Conservation (phyloP, 1,140 invertebrate species). For the Agrypnia vestita region DNA sequence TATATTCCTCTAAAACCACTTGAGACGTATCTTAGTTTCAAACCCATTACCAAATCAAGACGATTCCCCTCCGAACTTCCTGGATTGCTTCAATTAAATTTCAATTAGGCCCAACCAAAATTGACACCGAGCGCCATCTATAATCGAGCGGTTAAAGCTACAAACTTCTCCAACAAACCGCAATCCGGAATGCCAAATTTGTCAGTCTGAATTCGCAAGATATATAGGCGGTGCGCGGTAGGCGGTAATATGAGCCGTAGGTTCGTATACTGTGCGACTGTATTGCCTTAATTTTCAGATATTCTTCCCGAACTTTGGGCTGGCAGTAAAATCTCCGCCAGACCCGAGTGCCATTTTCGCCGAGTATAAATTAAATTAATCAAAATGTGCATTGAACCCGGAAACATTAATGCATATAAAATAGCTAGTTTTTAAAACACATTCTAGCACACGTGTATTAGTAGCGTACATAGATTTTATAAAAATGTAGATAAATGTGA, state of each 20-base stretch:
- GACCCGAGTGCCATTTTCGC: not conserved
- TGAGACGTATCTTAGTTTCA: not conserved
- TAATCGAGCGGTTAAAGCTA: constrained; percentile 40
- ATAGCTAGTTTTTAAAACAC: too few relatives aligned
- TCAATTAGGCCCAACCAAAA: constrained; percentile 25
- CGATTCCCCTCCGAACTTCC: not conserved
- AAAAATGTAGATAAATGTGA: too few relatives aligned
- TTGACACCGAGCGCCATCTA: constrained; percentile 38
- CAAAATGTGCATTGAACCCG: too few relatives aligned
- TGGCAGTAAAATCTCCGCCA: not conserved
- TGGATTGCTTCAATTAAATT: constrained; percentile 28
- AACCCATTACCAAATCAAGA: not conserved
- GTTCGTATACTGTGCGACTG: constrained; percentile 43
- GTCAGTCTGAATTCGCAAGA: constrained; percentile 27
- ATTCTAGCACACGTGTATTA: too few relatives aligned
- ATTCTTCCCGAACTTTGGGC: constrained; percentile 32
- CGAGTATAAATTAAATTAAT: not conserved
- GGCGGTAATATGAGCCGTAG: constrained; percentile 17
- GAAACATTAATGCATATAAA: too few relatives aligned
- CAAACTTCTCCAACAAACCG: constrained; percentile 37
- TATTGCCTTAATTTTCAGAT: constrained; percentile 58
- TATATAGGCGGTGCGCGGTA: constrained; percentile 15
- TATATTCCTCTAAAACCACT: not conserved
- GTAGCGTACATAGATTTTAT: too few relatives aligned
- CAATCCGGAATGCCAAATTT: constrained; percentile 27